Conservation (phyloP, 2,888 invertebrate genomes). For the Aphodius granarius region DNA sequence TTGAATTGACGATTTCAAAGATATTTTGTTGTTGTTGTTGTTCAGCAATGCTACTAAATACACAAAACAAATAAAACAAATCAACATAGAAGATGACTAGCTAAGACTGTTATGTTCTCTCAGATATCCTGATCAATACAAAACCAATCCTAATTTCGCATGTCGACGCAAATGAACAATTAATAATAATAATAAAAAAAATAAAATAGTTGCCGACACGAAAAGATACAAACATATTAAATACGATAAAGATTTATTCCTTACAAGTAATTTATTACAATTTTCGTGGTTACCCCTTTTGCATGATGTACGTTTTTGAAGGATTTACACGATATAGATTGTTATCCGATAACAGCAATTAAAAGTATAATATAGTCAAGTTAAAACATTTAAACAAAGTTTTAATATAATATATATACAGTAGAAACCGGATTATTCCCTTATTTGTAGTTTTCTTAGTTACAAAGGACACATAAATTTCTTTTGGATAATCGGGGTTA, state of each 20-base stretch:
- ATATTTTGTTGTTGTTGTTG: no score
- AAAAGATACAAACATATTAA: conserved; percentile 1
- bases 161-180: background rate
- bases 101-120: conserved; percentile 47
- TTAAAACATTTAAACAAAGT: background rate
- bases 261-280: background rate
- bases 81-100: conserved; percentile 54
- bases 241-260: background rate
- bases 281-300: background rate
- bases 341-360: background rate
- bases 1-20: background rate
- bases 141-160: conserved; percentile 16
- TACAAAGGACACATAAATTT: no score
- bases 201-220: background rate
- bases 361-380: background rate
- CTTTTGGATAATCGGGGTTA: background rate
- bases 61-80: conserved; percentile 47
- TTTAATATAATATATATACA: background rate
- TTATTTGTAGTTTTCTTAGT: no score
- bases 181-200: no score
- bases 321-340: background rate
- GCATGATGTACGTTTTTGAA: background rate
- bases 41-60: conserved; percentile 20
- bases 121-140: conserved; percentile 40
- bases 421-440: background rate